Conservation (phyloP, 2,797 vertebrate species). For the Schizothorax lantsangensis region DNA sequence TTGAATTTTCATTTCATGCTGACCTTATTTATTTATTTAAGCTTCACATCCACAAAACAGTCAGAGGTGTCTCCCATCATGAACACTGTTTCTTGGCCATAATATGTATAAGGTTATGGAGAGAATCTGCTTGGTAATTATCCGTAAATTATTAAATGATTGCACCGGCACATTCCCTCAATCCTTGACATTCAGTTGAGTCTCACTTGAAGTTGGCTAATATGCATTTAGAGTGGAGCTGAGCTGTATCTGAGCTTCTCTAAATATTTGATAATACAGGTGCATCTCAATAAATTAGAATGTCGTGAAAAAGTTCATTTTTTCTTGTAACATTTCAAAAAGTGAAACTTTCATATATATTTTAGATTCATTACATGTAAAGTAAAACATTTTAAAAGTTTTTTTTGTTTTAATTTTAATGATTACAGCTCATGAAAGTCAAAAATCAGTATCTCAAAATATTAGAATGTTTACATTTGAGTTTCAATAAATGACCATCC, state of each 20-base stretch:
- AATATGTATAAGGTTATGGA: background rate
- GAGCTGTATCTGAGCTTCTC: constrained; percentile 11
- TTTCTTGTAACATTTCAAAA: no score
- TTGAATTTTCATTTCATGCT: background rate
- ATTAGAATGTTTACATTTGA: no score
- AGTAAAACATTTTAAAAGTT: no score
- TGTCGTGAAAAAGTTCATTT: no score
- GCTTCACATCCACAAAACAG: background rate
- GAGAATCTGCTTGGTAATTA: background rate
- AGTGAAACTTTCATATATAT: no score
- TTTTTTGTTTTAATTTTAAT: no score
- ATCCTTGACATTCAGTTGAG: background rate
- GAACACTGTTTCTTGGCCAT: background rate
- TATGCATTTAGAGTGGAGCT: constrained; percentile 9
- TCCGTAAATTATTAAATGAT: background rate
- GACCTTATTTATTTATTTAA: background rate
- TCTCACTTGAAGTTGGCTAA: background rate
- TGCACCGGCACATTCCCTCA: background rate
- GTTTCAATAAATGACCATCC: no score
- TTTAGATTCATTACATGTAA: no score
- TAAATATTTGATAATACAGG: constrained; percentile 32
- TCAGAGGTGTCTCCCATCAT: background rate
- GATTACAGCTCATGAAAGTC: no score
- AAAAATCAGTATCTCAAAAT: no score
- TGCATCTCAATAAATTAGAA: no score